phyloP scores from a whole-genome alignment of 1,140 invertebrate genomes.

The Pachyrhynchus sulphureomaculatus region DNA sequence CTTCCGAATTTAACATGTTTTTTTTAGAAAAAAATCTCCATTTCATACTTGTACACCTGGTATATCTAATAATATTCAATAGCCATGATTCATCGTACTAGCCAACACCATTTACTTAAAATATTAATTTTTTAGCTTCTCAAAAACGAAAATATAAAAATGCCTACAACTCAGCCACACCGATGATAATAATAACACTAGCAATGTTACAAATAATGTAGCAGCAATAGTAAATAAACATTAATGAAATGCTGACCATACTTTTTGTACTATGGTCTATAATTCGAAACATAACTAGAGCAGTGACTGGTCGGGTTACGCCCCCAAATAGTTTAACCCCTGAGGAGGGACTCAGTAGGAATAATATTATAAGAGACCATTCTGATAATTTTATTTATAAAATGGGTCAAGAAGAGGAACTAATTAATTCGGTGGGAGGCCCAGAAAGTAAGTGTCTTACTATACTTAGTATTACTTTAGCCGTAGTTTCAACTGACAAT shows the following conservation, averaged over 20 bases:
- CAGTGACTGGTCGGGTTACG: constrained; percentile 26
- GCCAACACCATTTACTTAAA: too few relatives aligned
- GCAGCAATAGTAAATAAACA: constrained; percentile 6
- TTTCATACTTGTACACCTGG: too few relatives aligned
- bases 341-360: constrained; percentile 11
- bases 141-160: neutral
- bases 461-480: too few relatives aligned
- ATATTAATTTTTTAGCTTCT: too few relatives aligned
- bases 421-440: neutral
- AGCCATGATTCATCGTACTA: too few relatives aligned
- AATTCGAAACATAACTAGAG: constrained; percentile 46
- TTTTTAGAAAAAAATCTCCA: too few relatives aligned
- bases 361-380: constrained; percentile 4
- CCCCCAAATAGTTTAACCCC: constrained; percentile 22
- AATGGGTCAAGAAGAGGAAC: constrained; percentile 15
- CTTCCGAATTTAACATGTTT: too few relatives aligned
- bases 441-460: constrained; percentile 12
- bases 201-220: neutral
- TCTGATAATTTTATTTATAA: neutral
- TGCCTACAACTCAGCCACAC: neutral
- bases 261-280: constrained; percentile 53
- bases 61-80: too few relatives aligned
- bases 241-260: constrained; percentile 52
- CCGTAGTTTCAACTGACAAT: too few relatives aligned
- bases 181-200: neutral